Percentiles rank a stretch among this genome's conserved stretches.
phyloP scores from a whole-genome alignment of 2,113 vertebrate species.

The Cinclus cinclus region DNA sequence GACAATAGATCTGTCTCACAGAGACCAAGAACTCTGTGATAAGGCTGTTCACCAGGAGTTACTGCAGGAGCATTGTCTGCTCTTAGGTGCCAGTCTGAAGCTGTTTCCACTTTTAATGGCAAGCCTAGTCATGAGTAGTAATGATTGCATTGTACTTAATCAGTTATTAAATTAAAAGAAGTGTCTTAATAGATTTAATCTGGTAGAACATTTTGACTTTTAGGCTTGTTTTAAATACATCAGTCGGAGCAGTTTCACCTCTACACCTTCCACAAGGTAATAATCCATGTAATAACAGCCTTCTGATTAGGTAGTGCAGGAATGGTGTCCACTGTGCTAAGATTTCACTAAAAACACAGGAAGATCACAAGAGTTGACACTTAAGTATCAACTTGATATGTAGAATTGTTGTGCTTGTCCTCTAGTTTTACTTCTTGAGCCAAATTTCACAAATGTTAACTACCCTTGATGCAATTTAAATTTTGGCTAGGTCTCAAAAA shows the following conservation, averaged over 20 bases:
- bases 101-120: not conserved
- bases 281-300: not conserved
- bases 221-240: not conserved
- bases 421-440: not conserved
- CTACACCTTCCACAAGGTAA: not conserved
- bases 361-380: not conserved
- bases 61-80: not conserved
- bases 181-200: not conserved
- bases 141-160: not conserved
- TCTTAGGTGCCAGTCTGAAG: not conserved
- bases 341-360: not conserved
- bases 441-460: not conserved
- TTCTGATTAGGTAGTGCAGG: not conserved
- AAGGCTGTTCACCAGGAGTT: not conserved
- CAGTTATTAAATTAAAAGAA: not conserved
- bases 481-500: not conserved
- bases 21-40: not conserved
- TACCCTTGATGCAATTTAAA: not conserved
- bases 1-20: not conserved
- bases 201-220: not conserved
- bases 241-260: not conserved
- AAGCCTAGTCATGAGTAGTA: not conserved
- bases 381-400: accelerated
- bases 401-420: not conserved
- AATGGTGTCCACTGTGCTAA: not conserved